A percentile compares a stretch with the other conserved stretches of the same genome.
phyloP scores from a whole-genome alignment of 23 tunicate genomes.

The Diplosoma virens region DNA sequence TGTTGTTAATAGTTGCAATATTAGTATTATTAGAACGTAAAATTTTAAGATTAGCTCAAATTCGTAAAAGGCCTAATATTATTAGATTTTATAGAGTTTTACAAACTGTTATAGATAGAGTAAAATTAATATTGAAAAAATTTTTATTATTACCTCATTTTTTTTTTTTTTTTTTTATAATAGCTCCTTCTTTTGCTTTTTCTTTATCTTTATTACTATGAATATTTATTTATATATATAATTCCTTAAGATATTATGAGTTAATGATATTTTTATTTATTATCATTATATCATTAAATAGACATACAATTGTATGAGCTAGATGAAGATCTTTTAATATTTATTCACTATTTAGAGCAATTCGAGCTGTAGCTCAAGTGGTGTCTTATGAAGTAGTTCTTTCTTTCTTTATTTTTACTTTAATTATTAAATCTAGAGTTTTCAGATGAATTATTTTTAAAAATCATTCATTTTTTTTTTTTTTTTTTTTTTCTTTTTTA shows the following conservation, averaged over 20 bases:
- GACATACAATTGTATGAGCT: slow-evolving; percentile 1
- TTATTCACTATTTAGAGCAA: neutral
- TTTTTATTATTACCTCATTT: no score
- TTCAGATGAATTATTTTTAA: neutral
- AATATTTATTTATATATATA: no score
- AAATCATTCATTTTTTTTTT: neutral
- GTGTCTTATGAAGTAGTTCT: slow-evolving; percentile 29
- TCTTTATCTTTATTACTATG: no score
- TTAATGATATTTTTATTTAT: no score
- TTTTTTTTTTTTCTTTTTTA: neutral
- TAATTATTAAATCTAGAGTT: neutral
- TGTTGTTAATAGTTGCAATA: slow-evolving; percentile 16
- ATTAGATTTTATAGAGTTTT: neutral
- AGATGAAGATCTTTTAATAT: slow-evolving; percentile 25
- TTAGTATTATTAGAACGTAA: slow-evolving; percentile 27
- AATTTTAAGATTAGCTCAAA: slow-evolving; percentile 1
- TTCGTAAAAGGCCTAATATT: slow-evolving; percentile 7
- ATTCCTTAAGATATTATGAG: no score
- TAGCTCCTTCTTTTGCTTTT: no score
- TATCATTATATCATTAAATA: no score
- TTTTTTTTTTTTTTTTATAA: no score
- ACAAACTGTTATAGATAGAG: slow-evolving; percentile 18
- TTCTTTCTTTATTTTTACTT: slow-evolving; percentile 1
- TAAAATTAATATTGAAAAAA: neutral
- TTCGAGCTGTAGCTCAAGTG: slow-evolving; percentile 33